Percentiles rank a stretch among this genome's conserved stretches.
Evolutionary conservation across 2,113 vertebrate species (phyloP).

Genomic region (Cryptomyrus ogoouensis): DNA sequence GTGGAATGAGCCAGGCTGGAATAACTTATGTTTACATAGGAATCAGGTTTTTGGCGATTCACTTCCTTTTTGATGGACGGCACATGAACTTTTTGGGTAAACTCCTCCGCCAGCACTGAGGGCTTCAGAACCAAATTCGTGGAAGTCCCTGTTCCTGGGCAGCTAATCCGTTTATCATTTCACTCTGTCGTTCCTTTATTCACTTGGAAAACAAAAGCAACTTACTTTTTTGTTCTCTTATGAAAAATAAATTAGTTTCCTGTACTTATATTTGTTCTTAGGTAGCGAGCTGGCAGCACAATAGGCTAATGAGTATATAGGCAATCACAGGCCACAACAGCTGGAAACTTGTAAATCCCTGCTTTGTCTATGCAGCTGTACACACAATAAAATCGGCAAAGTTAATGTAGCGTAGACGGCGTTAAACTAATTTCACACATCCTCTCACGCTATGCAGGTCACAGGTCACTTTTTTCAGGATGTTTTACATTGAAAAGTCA

Average conservation of each 20-base stretch:
- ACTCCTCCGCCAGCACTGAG: neutral
- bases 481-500: conserved; percentile 12
- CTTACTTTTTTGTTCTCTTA: neutral
- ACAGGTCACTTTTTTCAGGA: conserved; percentile 6
- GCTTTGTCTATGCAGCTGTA: conserved; percentile 10
- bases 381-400: neutral
- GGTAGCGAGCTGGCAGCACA: neutral
- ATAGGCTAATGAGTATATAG: neutral
- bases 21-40: conserved; percentile 24
- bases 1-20: conserved; percentile 18
- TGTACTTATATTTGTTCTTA: neutral
- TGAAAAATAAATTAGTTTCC: neutral
- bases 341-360: neutral
- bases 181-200: conserved; percentile 3
- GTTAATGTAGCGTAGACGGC: neutral
- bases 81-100: neutral
- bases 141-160: neutral
- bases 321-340: neutral
- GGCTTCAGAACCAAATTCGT: neutral
- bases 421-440: conserved; percentile 1
- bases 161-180: conserved; percentile 19
- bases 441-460: conserved; percentile 4
- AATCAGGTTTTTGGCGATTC: conserved; percentile 23
- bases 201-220: neutral
- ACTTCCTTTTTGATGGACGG: conserved; percentile 11